A percentile compares a stretch with the other conserved stretches of the same genome.
These are phyloP conservation scores for Gonocerus acuteangulatus DNA, from an alignment of 2,888 invertebrate species.

Conservation along the genomic window DNA sequence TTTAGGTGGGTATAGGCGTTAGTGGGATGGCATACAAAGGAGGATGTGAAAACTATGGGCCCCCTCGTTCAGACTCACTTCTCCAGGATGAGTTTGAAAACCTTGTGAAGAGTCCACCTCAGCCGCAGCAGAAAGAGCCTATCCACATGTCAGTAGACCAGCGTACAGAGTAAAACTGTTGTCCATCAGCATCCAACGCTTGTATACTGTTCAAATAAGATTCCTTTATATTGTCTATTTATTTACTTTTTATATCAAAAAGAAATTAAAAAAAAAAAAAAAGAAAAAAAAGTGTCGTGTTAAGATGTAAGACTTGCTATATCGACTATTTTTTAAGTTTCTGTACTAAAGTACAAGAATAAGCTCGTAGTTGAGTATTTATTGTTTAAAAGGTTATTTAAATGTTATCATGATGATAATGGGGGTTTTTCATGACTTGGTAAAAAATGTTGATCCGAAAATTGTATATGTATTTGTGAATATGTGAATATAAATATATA, in stretches of 20 bases:
- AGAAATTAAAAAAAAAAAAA: neutral
- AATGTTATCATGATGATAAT: constrained; percentile 30
- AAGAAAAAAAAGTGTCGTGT: constrained; percentile 19
- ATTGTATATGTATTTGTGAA: constrained; percentile 32
- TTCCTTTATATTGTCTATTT: constrained; percentile 34
- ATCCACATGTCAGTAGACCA: constrained; percentile 38
- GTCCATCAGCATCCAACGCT: constrained; percentile 16
- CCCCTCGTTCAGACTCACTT: constrained; percentile 48
- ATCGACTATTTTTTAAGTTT: constrained; percentile 29
- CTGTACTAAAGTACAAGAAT: constrained; percentile 34
- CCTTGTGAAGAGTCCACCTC: constrained; percentile 50
- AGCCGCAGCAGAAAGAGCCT: constrained; percentile 34
- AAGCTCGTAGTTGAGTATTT: constrained; percentile 25
- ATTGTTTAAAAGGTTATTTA: constrained; percentile 31
- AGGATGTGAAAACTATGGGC: constrained; percentile 52
- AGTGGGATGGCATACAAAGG: constrained; percentile 60
- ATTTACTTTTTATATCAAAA: constrained; percentile 33
- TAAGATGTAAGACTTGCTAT: constrained; percentile 19
- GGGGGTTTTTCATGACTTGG: constrained; percentile 26
- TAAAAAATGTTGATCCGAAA: constrained; percentile 25
- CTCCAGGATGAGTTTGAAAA: constrained; percentile 58
- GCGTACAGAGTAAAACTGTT: constrained; percentile 37
- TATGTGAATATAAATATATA: constrained; percentile 32
- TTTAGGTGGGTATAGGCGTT: constrained; percentile 50
- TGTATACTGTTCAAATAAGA: constrained; percentile 28